A percentile compares a stretch with the other conserved stretches of the same genome.
Evolutionary conservation across 2,888 invertebrate species (phyloP).

Genomic region (Acleris emargana): DNA sequence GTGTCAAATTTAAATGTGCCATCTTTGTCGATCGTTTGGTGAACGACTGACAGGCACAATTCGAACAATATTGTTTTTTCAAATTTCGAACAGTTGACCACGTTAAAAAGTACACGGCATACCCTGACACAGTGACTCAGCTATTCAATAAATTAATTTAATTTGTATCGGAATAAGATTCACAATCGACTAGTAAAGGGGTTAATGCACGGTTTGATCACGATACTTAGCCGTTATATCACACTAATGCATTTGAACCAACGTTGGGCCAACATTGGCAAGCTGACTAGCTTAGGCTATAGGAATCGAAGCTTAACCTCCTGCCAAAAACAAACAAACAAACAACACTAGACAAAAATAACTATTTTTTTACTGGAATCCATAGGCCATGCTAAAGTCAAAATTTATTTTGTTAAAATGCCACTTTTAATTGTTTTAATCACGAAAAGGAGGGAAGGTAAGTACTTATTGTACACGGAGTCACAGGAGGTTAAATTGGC

Average conservation of each 20-base stretch:
- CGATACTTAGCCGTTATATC: conserved; percentile 37
- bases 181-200: conserved; percentile 73
- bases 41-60: conserved; percentile 7
- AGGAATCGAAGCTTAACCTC: conserved; percentile 11
- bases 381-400: too few species aligned
- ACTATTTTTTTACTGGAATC: too few species aligned
- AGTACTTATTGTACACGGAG: too few species aligned
- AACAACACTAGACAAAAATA: too few species aligned
- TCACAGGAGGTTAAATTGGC: background rate
- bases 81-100: background rate
- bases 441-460: too few species aligned
- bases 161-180: conserved; percentile 61
- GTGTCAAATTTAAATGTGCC: background rate
- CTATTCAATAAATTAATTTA: conserved; percentile 19
- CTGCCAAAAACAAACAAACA: too few species aligned
- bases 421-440: too few species aligned
- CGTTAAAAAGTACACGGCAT: background rate
- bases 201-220: conserved; percentile 51
- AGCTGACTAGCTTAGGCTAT: conserved; percentile 35
- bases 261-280: conserved; percentile 33
- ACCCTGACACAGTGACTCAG: conserved; percentile 1
- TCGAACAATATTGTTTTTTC: background rate
- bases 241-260: conserved; percentile 32
- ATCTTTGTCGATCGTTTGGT: background rate
- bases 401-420: too few species aligned